Conservation (phyloP, 2,113 vertebrate species). For the Heteronetta atricapilla region DNA sequence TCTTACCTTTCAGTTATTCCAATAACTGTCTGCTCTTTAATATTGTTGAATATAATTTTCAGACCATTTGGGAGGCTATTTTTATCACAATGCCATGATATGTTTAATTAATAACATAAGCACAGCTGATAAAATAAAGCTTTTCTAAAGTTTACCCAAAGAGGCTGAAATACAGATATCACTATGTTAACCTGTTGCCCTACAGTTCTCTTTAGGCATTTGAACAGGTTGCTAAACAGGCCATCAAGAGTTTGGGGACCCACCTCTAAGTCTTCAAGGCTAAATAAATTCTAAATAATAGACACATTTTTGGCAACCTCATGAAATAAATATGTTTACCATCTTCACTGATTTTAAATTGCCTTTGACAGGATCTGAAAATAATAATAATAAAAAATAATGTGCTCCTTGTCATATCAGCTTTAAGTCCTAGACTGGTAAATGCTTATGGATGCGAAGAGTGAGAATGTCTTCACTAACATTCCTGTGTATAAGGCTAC, state of each 20-base stretch:
- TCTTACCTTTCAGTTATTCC: not conserved
- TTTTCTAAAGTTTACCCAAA: not conserved
- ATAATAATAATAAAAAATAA: not conserved
- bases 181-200: not conserved
- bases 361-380: not conserved
- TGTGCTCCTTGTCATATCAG: not conserved
- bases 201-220: not conserved
- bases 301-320: not conserved
- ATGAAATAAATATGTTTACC: not conserved
- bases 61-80: not conserved
- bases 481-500: not conserved
- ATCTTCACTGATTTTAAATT: conserved; percentile 11
- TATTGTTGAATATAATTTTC: not conserved
- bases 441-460: not conserved
- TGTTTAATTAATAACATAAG: not conserved
- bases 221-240: not conserved
- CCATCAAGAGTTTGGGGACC: not conserved
- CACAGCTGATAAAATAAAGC: not conserved
- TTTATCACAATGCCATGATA: not conserved
- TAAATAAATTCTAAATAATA: not conserved
- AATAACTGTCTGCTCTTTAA: not conserved
- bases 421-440: not conserved
- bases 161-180: not conserved
- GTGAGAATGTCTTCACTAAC: not conserved
- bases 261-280: not conserved